phyloP scores from a whole-genome alignment of 1,140 invertebrate genomes.

The Drosophila pruinosa region DNA sequence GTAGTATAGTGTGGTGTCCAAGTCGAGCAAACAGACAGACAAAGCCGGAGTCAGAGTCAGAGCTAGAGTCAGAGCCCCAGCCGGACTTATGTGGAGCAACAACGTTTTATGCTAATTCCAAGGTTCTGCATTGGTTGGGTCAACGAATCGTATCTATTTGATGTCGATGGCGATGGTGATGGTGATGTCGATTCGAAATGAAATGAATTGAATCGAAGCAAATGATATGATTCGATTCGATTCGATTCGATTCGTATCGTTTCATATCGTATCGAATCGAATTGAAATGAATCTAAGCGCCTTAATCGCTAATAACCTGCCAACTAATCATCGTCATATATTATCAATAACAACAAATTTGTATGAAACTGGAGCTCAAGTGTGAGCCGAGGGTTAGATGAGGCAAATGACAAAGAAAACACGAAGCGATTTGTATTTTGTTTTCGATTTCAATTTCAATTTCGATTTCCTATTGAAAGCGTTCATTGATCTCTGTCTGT shows the following conservation, averaged over 20 bases:
- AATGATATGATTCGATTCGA: background rate
- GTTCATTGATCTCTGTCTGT: conserved; percentile 65
- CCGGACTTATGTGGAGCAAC: conserved; percentile 60
- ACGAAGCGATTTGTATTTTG: conserved; percentile 39
- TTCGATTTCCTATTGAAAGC: conserved; percentile 73
- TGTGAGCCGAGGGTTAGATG: background rate
- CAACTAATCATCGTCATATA: conserved; percentile 61
- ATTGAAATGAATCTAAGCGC: conserved; percentile 15
- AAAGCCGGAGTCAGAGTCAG: background rate
- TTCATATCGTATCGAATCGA: conserved; percentile 7
- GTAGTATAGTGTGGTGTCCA: too few species aligned
- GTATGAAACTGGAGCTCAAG: conserved; percentile 7
- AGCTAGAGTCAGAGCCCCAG: conserved; percentile 6
- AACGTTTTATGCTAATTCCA: conserved; percentile 70
- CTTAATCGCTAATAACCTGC: conserved; percentile 59
- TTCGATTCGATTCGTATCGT: conserved; percentile 7
- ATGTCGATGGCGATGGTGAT: background rate
- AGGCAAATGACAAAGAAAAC: conserved; percentile 41
- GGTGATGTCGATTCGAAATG: background rate
- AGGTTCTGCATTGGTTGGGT: conserved; percentile 75
- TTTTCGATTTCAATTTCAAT: conserved; percentile 63
- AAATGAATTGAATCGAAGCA: conserved; percentile 26
- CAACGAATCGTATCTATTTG: conserved; percentile 60
- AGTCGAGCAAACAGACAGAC: background rate
- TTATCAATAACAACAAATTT: conserved; percentile 34